These are phyloP conservation scores for Hoplias malabaricus DNA, from an alignment of 2,113 vertebrate species.

Conservation along the genomic window DNA sequence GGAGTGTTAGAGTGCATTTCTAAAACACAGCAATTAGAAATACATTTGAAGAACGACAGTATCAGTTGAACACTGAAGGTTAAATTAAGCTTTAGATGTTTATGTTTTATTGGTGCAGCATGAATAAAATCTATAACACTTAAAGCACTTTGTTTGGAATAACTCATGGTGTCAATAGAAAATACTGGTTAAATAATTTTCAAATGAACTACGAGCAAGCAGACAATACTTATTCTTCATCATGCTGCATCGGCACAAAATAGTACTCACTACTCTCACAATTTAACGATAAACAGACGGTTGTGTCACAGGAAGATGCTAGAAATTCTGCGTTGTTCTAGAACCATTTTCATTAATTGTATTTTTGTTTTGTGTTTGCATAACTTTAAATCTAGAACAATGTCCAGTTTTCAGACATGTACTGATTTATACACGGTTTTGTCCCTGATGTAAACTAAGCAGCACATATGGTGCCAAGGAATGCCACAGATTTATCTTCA, in stretches of 20 bases:
- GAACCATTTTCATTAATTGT: no score
- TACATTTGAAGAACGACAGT: no score
- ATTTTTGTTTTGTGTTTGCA: not conserved
- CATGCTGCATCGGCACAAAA: slow-evolving; percentile 1
- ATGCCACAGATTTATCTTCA: not conserved
- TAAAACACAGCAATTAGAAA: not conserved
- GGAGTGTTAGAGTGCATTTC: not conserved
- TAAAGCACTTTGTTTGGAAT: not conserved
- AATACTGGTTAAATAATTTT: not conserved
- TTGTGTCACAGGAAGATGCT: no score
- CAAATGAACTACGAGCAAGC: not conserved
- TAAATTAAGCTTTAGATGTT: not conserved
- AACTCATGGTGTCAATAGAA: not conserved
- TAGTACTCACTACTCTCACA: not conserved
- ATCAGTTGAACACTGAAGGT: not conserved
- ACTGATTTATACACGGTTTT: not conserved
- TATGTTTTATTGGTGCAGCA: not conserved
- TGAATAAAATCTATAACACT: not conserved
- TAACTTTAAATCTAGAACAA: not conserved
- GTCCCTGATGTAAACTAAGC: slow-evolving; percentile 1
- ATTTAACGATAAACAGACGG: not conserved
- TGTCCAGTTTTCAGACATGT: not conserved
- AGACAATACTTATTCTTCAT: not conserved
- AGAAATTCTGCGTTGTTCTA: no score
- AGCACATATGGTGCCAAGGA: not conserved